Evolutionary conservation across 2,113 vertebrate genomes (phyloP).

Genomic region (Tachuris rubrigastra): DNA sequence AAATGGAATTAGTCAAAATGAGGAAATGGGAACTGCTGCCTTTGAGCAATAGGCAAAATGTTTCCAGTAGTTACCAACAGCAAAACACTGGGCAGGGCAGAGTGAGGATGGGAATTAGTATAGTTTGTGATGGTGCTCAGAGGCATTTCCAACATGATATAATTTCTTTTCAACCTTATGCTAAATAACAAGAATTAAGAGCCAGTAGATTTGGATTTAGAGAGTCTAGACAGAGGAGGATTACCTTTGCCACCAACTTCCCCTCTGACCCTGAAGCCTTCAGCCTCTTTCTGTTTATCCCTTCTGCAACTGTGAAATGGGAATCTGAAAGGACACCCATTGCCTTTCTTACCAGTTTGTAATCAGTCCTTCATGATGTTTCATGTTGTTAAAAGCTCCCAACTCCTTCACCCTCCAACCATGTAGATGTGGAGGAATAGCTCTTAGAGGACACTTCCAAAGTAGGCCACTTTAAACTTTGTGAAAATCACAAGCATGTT

Average conservation of each 20-base stretch:
- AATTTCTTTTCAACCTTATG: not conserved
- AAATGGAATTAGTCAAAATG: not conserved
- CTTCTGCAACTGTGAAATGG: not conserved
- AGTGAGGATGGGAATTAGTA: not conserved
- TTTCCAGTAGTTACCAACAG: not conserved
- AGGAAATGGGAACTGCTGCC: not conserved
- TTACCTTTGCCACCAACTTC: not conserved
- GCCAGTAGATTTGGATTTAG: not conserved
- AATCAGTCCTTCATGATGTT: not conserved
- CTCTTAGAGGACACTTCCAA: not conserved
- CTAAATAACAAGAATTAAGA: not conserved
- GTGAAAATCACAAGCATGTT: not conserved
- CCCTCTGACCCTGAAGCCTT: not conserved
- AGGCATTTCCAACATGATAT: not conserved
- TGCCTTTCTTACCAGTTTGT: not conserved
- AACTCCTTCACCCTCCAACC: not conserved
- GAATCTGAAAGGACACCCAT: not conserved
- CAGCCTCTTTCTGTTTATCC: not conserved
- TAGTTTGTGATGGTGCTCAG: fast-evolving
- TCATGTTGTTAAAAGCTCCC: not conserved
- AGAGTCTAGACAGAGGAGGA: not conserved
- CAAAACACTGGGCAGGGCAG: not conserved
- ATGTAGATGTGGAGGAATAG: not conserved
- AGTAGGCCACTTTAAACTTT: not conserved
- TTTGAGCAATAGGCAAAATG: not conserved